phyloP scores from a whole-genome alignment of 2,113 vertebrate genomes.

The Osmerus eperlanus region DNA sequence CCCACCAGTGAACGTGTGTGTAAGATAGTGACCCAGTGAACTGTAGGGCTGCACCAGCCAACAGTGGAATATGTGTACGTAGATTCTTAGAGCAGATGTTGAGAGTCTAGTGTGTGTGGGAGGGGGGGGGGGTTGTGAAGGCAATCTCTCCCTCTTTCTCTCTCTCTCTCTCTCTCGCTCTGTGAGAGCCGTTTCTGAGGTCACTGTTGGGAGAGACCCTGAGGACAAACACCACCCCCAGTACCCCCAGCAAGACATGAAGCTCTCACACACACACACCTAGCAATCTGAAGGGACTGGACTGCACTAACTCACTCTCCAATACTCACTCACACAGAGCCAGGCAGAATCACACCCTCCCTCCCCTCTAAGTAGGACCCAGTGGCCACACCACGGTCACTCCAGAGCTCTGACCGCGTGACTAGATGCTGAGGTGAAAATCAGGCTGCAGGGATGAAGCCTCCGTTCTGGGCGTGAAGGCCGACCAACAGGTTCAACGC shows the following conservation, averaged over 20 bases:
- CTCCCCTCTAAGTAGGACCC: slow-evolving; percentile 31
- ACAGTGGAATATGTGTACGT: slow-evolving; percentile 36
- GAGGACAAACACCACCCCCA: slow-evolving; percentile 60
- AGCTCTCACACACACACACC: slow-evolving; percentile 11
- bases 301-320: neutral
- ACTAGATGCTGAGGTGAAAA: slow-evolving; percentile 54
- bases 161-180: slow-evolving; percentile 61
- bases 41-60: slow-evolving; percentile 55
- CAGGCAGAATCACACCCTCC: slow-evolving; percentile 12
- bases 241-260: neutral
- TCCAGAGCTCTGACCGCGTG: slow-evolving; percentile 37
- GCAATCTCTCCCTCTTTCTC: slow-evolving; percentile 64
- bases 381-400: slow-evolving; percentile 41
- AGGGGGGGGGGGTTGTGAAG: slow-evolving; percentile 64
- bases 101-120: slow-evolving; percentile 42
- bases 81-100: slow-evolving; percentile 33
- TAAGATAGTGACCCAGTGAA: slow-evolving; percentile 28
- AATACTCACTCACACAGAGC: slow-evolving; percentile 1
- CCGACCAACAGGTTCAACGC: slow-evolving; percentile 27
- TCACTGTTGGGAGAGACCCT: slow-evolving; percentile 71
- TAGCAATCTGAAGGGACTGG: neutral
- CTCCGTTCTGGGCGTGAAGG: slow-evolving; percentile 70
- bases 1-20: slow-evolving; percentile 26
- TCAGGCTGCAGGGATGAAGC: slow-evolving; percentile 80
- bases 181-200: slow-evolving; percentile 64